A percentile compares a stretch with the other conserved stretches of the same genome.
phyloP scores from a whole-genome alignment of 2,797 vertebrate genomes.

The Poecile montanus region DNA sequence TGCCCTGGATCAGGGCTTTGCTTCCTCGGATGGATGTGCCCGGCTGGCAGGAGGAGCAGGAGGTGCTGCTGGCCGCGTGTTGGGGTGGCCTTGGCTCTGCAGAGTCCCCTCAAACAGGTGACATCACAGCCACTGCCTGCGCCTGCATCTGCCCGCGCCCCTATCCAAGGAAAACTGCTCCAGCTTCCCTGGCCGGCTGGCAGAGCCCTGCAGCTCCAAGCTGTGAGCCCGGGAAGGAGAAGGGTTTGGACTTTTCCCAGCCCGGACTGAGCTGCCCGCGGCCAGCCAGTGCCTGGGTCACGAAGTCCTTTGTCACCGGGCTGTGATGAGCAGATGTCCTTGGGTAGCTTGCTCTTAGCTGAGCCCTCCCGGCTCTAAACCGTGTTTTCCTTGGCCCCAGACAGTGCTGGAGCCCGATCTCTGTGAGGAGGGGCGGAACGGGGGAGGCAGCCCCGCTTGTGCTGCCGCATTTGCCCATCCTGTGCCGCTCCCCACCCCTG shows the following conservation, averaged over 20 bases:
- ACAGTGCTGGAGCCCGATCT: constrained; percentile 38
- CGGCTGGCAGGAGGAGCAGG: not conserved
- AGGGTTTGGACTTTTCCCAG: not conserved
- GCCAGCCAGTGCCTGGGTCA: not conserved
- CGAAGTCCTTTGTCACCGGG: rapidly evolving
- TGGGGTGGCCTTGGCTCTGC: not conserved
- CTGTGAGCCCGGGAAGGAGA: not conserved
- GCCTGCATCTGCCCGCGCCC: not conserved
- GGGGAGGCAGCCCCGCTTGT: not conserved
- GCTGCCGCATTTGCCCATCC: not conserved
- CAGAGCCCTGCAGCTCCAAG: not conserved
- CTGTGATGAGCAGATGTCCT: constrained; percentile 28
- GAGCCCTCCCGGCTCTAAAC: constrained; percentile 65
- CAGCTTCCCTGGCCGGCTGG: not conserved
- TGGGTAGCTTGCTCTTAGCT: constrained; percentile 55
- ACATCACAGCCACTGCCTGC: rapidly evolving
- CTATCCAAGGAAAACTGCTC: rapidly evolving
- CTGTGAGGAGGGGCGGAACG: not conserved
- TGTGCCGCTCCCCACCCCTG: not conserved
- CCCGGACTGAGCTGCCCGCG: not conserved
- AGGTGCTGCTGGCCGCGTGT: not conserved
- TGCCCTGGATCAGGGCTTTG: not conserved
- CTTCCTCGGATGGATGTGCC: not conserved
- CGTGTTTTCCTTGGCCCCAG: constrained; percentile 69
- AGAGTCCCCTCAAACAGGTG: not conserved